Conservation (phyloP, 2,888 invertebrate species). For the Diarsia brunnea region DNA sequence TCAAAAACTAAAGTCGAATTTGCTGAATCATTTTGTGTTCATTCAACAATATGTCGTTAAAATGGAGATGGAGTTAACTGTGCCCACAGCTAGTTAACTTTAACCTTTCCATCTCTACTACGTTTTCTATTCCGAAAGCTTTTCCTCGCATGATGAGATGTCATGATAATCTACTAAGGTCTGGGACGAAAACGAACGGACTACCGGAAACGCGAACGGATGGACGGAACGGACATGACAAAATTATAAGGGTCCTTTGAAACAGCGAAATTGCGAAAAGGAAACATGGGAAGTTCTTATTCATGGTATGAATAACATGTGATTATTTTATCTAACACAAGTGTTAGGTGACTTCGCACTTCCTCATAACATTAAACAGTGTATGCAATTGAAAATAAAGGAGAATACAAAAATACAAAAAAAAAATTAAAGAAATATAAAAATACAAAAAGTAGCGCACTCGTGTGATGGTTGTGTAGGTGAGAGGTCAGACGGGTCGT, state of each 20-base stretch:
- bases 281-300: conserved; percentile 42
- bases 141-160: conserved; percentile 24
- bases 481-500: too few relatives aligned
- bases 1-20: neutral
- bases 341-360: too few relatives aligned
- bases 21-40: neutral
- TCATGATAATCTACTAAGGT: conserved; percentile 41
- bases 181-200: conserved; percentile 27
- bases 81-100: neutral
- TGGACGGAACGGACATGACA: conserved; percentile 49
- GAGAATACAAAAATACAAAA: too few relatives aligned
- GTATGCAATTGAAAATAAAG: too few relatives aligned
- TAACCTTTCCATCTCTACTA: neutral
- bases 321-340: too few relatives aligned
- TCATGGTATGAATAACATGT: conserved; percentile 26
- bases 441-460: too few relatives aligned
- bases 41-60: neutral
- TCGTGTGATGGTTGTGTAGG: too few relatives aligned
- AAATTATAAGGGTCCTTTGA: conserved; percentile 62
- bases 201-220: conserved; percentile 36
- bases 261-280: conserved; percentile 43
- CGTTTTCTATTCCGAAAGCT: conserved; percentile 17
- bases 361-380: too few relatives aligned
- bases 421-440: too few relatives aligned
- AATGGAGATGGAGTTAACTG: too few relatives aligned